A percentile compares a stretch with the other conserved stretches of the same genome.
These are phyloP conservation scores for Catharus fuscescens DNA, from an alignment of 2,113 vertebrate genomes.

Conservation along the genomic window DNA sequence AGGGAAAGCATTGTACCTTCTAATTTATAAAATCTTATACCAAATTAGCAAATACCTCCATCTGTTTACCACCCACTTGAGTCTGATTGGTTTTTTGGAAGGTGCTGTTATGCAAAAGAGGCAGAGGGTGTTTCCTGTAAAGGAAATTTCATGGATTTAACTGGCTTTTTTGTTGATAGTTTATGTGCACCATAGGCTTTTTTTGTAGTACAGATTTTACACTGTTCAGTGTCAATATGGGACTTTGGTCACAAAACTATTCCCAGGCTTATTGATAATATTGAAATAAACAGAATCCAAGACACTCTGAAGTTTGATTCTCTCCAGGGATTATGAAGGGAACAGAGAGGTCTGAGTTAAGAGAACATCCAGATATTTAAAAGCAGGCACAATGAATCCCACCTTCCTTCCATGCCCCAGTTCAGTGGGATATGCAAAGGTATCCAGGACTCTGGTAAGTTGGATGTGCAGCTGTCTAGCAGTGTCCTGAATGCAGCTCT, in stretches of 20 bases:
- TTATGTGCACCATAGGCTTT: rapidly evolving
- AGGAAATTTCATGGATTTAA: background rate
- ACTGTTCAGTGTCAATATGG: background rate
- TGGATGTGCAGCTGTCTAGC: background rate
- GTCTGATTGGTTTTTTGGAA: background rate
- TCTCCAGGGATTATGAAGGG: background rate
- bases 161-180: background rate
- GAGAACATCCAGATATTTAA: background rate
- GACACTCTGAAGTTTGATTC: background rate
- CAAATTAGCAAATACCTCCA: background rate
- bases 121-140: background rate
- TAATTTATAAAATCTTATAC: background rate
- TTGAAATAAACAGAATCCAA: background rate
- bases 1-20: background rate
- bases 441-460: background rate
- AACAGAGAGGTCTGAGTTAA: background rate
- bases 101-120: background rate
- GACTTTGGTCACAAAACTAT: background rate
- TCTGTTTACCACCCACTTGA: background rate
- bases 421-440: background rate
- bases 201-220: background rate
- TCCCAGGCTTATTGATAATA: background rate
- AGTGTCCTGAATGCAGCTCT: background rate
- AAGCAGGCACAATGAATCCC: background rate
- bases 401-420: background rate